A percentile compares a stretch with the other conserved stretches of the same genome.
Evolutionary conservation across 53 echinoderm and acorn worm species (phyloP).

Genomic region (Echinarachnius parma): DNA sequence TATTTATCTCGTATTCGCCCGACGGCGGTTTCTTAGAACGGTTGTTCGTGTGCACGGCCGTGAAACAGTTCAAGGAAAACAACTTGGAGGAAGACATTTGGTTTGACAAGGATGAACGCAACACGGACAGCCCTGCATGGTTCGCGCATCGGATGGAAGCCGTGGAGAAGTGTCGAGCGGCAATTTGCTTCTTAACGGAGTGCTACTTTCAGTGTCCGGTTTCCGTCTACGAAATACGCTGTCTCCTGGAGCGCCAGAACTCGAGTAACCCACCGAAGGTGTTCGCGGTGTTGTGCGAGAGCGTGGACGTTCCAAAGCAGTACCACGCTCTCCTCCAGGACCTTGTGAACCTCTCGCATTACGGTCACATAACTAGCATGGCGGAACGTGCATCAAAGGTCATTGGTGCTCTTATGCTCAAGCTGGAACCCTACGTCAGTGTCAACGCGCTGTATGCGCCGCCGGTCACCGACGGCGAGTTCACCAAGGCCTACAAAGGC

Average conservation of each 20-base stretch:
- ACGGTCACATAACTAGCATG: conserved; percentile 53
- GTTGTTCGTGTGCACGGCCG: conserved; percentile 76
- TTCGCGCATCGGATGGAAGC: conserved; percentile 97
- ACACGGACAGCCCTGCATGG: conserved; percentile 86
- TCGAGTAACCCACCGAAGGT: conserved; percentile 67
- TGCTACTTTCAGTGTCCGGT: conserved; percentile 96
- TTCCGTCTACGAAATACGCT: conserved; percentile 84
- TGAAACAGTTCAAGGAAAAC: conserved; percentile 90
- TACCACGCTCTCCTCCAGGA: conserved; percentile 57
- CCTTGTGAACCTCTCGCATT: conserved; percentile 59
- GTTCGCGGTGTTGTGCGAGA: conserved; percentile 66
- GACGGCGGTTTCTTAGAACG: conserved; percentile 87
- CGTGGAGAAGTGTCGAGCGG: conserved; percentile 83
- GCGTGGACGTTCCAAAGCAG: conserved; percentile 66
- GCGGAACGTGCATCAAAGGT: conserved; percentile 80
- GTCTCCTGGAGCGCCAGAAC: conserved; percentile 72
- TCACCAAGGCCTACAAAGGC: conserved; percentile 77
- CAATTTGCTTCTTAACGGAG: conserved; percentile 72
- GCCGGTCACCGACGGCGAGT: conserved; percentile 38
- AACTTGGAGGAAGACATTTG: conserved; percentile 87
- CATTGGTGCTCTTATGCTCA: conserved; percentile 71
- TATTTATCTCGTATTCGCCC: conserved; percentile 92
- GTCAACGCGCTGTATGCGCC: conserved; percentile 71
- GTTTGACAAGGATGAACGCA: conserved; percentile 97
- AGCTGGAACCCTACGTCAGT: conserved; percentile 70